phyloP scores from a whole-genome alignment of 2,113 vertebrate genomes.

The Cottus gobio region DNA sequence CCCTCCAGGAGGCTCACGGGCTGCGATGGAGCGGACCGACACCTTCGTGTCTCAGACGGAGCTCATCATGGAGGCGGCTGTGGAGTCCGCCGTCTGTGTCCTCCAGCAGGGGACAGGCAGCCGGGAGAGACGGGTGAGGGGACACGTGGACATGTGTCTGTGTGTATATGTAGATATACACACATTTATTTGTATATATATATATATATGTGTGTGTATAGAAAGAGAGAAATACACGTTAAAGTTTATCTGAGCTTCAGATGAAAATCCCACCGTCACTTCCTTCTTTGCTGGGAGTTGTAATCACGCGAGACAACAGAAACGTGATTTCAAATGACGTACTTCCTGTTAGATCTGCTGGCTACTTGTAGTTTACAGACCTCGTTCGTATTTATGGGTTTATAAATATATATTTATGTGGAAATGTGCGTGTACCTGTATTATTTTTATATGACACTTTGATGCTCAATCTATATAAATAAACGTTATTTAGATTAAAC shows the following conservation, averaged over 20 bases:
- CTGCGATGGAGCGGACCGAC: not conserved
- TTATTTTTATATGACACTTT: no score
- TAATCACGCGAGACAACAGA: not conserved
- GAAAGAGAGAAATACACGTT: no score
- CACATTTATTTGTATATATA: no score
- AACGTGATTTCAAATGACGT: not conserved
- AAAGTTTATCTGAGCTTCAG: not conserved
- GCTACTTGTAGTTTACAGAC: no score
- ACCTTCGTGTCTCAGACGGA: constrained; percentile 56
- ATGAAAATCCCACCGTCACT: not conserved
- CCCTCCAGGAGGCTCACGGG: not conserved
- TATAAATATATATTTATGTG: no score
- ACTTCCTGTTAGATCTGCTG: no score
- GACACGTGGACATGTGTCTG: not conserved
- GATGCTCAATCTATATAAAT: no score
- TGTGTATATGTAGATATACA: no score
- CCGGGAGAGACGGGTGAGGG: not conserved
- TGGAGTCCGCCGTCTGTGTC: constrained; percentile 27
- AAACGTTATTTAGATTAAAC: no score
- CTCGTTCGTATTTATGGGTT: no score
- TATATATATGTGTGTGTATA: no score
- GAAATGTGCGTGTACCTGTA: no score
- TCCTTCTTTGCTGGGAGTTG: not conserved
- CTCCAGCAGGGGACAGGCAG: not conserved
- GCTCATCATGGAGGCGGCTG: constrained; percentile 56